Percentiles rank a stretch among this genome's conserved stretches.
phyloP scores from a whole-genome alignment of 2,113 vertebrate genomes.

The Callipepla californica region DNA sequence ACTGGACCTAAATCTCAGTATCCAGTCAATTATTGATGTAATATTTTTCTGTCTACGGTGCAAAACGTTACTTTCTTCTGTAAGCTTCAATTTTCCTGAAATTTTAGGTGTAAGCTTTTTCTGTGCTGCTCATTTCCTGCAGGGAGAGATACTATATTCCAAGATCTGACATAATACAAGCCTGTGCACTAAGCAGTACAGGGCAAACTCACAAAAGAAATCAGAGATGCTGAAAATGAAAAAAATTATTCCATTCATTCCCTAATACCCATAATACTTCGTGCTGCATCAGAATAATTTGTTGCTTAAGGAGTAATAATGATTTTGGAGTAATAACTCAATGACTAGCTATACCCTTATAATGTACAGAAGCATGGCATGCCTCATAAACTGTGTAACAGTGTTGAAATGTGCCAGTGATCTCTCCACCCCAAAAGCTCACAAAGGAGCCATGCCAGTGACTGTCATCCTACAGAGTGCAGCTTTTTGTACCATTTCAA shows the following conservation, averaged over 20 bases:
- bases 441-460: neutral
- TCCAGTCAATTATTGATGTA: neutral
- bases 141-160: constrained; percentile 9
- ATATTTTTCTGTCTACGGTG: neutral
- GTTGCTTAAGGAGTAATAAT: neutral
- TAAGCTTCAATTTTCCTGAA: neutral
- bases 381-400: neutral
- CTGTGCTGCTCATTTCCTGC: neutral
- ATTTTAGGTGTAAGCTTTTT: neutral
- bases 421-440: neutral
- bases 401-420: neutral
- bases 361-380: neutral
- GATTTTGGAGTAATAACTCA: constrained; percentile 35
- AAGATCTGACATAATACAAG: constrained; percentile 19
- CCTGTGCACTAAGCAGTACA: neutral
- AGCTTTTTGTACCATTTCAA: neutral
- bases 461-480: neutral
- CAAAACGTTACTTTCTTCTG: neutral
- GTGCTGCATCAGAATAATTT: neutral
- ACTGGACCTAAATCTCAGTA: neutral
- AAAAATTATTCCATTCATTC: neutral
- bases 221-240: neutral
- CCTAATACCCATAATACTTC: neutral
- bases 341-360: neutral
- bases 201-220: neutral